Base-by-base conservation (phyloP, 2,888 invertebrate genomes). In the Caenorhabditis japonica region DNA sequence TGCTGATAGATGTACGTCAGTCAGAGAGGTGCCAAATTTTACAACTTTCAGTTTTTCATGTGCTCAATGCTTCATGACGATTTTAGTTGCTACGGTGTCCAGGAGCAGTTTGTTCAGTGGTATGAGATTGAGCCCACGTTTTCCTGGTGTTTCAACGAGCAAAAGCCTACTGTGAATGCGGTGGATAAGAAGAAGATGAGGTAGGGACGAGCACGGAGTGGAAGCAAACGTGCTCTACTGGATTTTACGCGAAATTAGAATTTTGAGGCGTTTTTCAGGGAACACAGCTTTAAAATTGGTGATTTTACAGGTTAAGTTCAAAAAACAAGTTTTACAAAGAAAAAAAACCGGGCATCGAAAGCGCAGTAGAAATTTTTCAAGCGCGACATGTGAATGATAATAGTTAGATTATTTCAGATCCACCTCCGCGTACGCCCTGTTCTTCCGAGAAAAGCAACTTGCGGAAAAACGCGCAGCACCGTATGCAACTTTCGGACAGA, bases 1-100 rank as follows among this genome's bases (percentile, higher is more conserved):
- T 60, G 72, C 72, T 72, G 72, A 72, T 72, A 49, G 21, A 15
- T 55, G 49, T 56, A 72, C 64, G 64, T 72, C 66, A 72, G 72
- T 72, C 72, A 23, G 64, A 72, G 72, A 64, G 72, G 58, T 52
- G 13, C 36, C 23, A 23, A 27, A 33, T 62, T 44, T 44, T 39
- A 39, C 7, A 8, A 13, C 39, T 39, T 10, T 27, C 12, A 21
- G 3, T 30, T 27, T 13, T 27, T 43, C 5, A 8, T 4, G 36
- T 36, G 2, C 23, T 21, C 38, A 13, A 10, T 5, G 4, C 10
- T 13, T 17, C 8, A 33, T 7, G 59, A 66, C 30, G 62, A 71
- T 4, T 72, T 72, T 36, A 39, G 41, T 1, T 56, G 64, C 39
- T 72, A 72, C 23, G 36, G 34, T 13, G 60, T 72, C 25, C 66